Percentiles rank a stretch among this genome's conserved stretches.
phyloP scores from a whole-genome alignment of 1,140 invertebrate genomes.

The Cataglyphis hispanica region DNA sequence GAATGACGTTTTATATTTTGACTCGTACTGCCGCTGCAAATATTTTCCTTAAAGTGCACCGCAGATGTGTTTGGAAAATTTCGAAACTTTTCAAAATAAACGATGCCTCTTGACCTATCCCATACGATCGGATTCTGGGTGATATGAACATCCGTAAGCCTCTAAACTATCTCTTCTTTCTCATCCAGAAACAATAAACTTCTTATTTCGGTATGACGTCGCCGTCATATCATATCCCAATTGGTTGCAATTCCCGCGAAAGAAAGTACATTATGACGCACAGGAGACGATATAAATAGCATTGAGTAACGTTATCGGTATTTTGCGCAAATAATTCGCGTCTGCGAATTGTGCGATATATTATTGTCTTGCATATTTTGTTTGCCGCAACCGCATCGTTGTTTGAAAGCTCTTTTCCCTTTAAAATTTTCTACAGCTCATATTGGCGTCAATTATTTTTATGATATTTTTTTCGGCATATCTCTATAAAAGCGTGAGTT shows the following conservation, averaged over 20 bases:
- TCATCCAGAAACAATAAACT: constrained; percentile 78
- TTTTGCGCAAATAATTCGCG: constrained; percentile 47
- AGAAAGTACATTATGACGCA: constrained; percentile 69
- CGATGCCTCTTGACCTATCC: constrained; percentile 77
- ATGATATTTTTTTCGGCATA: not conserved
- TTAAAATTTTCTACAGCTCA: not conserved
- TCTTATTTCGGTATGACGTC: constrained; percentile 65
- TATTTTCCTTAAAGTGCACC: constrained; percentile 42
- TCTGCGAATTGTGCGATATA: constrained; percentile 12
- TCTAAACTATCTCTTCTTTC: constrained; percentile 58
- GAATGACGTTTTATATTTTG: constrained; percentile 45
- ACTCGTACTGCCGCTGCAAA: constrained; percentile 42
- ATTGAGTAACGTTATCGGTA: constrained; percentile 42
- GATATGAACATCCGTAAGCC: constrained; percentile 45
- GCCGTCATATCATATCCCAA: constrained; percentile 47
- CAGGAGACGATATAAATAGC: constrained; percentile 31
- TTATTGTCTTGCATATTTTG: constrained; percentile 28
- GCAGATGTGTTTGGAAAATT: constrained; percentile 74
- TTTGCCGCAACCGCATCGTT: not conserved
- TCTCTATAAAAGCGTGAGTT: not conserved
- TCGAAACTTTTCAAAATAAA: constrained; percentile 78
- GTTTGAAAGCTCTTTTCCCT: not conserved
- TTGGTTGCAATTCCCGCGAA: constrained; percentile 16
- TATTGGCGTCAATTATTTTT: constrained; percentile 14
- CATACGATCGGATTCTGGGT: constrained; percentile 58